Conservation (phyloP, 2,797 vertebrate species). For the Melanitta fusca region DNA sequence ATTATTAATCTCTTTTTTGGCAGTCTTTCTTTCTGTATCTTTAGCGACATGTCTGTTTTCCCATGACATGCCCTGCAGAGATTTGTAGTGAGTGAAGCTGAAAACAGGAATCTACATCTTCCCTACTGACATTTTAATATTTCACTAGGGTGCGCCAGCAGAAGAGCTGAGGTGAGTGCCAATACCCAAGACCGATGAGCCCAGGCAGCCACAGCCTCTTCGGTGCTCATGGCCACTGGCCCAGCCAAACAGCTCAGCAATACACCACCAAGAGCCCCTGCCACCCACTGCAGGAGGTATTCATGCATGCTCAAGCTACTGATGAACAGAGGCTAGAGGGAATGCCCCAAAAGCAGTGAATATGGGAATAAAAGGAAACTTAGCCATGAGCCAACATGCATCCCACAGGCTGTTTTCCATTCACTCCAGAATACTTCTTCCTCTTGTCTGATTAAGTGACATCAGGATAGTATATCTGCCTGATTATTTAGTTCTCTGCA, state of each 20-base stretch:
- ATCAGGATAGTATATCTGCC: slow-evolving; percentile 6
- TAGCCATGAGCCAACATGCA: background rate
- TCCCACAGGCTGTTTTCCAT: background rate
- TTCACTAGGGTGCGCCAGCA: fast-evolving
- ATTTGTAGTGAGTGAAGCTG: background rate
- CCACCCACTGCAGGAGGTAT: fast-evolving
- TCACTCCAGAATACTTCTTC: background rate
- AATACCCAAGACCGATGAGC: background rate
- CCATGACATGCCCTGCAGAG: background rate
- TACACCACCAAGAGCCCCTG: background rate
- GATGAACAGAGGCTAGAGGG: background rate
- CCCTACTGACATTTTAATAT: background rate
- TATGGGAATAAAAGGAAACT: background rate
- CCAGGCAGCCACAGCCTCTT: background rate
- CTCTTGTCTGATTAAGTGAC: slow-evolving; percentile 34
- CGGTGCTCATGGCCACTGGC: background rate
- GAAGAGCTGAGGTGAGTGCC: background rate
- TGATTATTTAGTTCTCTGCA: slow-evolving; percentile 25
- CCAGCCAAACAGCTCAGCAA: fast-evolving
- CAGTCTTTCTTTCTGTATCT: background rate
- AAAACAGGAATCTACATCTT: fast-evolving
- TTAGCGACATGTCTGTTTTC: background rate
- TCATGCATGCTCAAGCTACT: background rate
- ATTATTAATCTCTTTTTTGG: background rate
- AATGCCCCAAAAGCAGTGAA: background rate